A percentile compares a stretch with the other conserved stretches of the same genome.
These are phyloP conservation scores for Numenius phaeopus DNA, from an alignment of 2,797 vertebrate genomes.

Conservation along the genomic window DNA sequence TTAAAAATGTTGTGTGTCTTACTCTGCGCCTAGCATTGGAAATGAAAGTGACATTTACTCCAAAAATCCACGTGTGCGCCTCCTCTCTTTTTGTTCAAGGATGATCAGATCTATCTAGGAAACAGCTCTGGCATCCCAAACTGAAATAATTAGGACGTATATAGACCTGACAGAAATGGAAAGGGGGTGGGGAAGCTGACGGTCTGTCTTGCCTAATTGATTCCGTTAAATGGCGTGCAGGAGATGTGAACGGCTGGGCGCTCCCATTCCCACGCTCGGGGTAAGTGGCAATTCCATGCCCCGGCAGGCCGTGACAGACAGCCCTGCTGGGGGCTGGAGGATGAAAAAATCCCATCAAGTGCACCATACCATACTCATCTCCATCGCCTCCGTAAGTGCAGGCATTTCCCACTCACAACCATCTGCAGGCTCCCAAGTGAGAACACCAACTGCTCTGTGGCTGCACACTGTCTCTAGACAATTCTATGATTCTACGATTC, in stretches of 20 bases:
- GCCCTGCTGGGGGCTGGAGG: constrained; percentile 59
- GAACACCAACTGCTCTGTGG: constrained; percentile 76
- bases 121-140: constrained; percentile 93
- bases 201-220: constrained; percentile 90
- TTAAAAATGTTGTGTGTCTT: constrained; percentile 81
- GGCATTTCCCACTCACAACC: constrained; percentile 74
- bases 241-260: constrained; percentile 98
- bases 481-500: too few species aligned
- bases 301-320: constrained; percentile 91
- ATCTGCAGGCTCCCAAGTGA: constrained; percentile 85
- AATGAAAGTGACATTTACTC: constrained; percentile 85
- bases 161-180: constrained; percentile 83
- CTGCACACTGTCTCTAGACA: constrained; percentile 36
- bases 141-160: constrained; percentile 95
- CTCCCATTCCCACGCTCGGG: constrained; percentile 98
- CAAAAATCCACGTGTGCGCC: constrained; percentile 83
- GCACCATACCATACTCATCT: constrained; percentile 87
- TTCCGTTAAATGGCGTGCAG: constrained; percentile 94
- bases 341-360: constrained; percentile 94
- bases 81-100: constrained; percentile 85
- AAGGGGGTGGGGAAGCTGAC: constrained; percentile 76
- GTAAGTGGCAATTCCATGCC: constrained; percentile 92
- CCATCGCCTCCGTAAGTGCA: constrained; percentile 92
- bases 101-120: constrained; percentile 89
- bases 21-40: constrained; percentile 81